Conservation (phyloP, 2,797 vertebrate species). For the Decapterus maruadsi region DNA sequence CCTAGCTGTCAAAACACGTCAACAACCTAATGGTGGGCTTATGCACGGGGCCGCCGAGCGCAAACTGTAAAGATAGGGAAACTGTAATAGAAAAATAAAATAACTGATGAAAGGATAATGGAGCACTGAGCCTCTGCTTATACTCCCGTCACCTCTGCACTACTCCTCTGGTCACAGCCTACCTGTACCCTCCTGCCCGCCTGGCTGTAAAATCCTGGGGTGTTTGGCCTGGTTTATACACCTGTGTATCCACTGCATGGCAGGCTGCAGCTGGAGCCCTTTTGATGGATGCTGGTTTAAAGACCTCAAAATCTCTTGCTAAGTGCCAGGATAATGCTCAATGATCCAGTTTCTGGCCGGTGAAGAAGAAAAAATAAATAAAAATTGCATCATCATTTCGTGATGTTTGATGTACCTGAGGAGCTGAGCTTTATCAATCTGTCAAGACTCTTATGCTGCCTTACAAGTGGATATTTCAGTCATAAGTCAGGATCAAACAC, state of each 20-base stretch:
- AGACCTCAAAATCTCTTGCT: constrained; percentile 50
- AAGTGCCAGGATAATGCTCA: constrained; percentile 33
- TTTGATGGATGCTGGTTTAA: constrained; percentile 57
- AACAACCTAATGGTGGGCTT: too few species aligned
- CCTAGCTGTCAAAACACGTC: too few species aligned
- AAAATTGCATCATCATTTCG: constrained; percentile 68
- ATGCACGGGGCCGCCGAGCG: too few species aligned
- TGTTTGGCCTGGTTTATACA: constrained; percentile 25
- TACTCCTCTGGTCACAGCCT: constrained; percentile 9
- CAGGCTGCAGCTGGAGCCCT: constrained; percentile 31
- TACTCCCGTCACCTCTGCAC: not conserved
- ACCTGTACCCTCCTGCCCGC: not conserved
- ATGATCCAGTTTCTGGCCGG: constrained; percentile 35
- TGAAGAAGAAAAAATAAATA: constrained; percentile 23
- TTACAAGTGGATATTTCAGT: constrained; percentile 30
- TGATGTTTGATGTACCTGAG: constrained; percentile 52
- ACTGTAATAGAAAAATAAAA: too few species aligned
- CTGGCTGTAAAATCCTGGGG: constrained; percentile 30
- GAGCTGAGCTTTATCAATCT: constrained; percentile 35
- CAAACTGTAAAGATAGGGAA: not conserved
- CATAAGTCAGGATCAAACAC: constrained; percentile 40
- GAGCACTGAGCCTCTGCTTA: not conserved
- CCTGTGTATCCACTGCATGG: not conserved
- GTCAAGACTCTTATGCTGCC: constrained; percentile 14
- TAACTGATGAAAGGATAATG: not conserved